Percentiles rank a stretch among this genome's conserved stretches.
phyloP scores from a whole-genome alignment of 2,888 invertebrate genomes.

The Oligia strigilis region DNA sequence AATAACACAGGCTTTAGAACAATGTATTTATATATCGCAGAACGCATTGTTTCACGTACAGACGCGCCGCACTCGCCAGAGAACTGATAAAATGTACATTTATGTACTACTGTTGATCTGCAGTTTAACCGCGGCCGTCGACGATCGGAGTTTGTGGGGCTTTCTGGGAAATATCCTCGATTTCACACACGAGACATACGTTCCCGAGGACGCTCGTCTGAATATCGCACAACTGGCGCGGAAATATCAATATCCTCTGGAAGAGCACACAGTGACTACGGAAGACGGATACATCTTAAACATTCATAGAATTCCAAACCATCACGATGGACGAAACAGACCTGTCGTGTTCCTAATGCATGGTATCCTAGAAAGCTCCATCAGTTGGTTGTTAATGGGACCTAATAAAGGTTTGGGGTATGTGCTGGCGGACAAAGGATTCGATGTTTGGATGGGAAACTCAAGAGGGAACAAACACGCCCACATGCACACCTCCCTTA shows the following conservation, averaged over 20 bases:
- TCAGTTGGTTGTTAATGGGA: conserved; percentile 87
- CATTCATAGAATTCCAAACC: conserved; percentile 77
- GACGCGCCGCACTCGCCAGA: conserved; percentile 27
- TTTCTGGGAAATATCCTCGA: conserved; percentile 47
- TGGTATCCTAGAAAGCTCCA: conserved; percentile 91
- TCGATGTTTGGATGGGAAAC: conserved; percentile 96
- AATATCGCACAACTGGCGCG: conserved; percentile 73
- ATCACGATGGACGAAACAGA: conserved; percentile 60
- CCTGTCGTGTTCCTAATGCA: conserved; percentile 93
- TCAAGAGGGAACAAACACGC: conserved; percentile 93
- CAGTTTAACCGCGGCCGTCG: conserved; percentile 41
- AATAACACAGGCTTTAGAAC: conserved; percentile 48
- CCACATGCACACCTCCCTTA: conserved; percentile 72
- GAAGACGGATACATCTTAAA: conserved; percentile 81
- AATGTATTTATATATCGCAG: conserved; percentile 46
- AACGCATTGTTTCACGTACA: conserved; percentile 43
- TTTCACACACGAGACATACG: conserved; percentile 18
- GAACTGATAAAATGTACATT: conserved; percentile 54
- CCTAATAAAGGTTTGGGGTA: conserved; percentile 91
- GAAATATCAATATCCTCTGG: conserved; percentile 77
- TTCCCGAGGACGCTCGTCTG: conserved; percentile 74
- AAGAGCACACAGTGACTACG: conserved; percentile 78
- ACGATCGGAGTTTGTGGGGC: conserved; percentile 50
- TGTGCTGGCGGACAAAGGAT: conserved; percentile 92
- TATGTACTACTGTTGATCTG: conserved; percentile 46